Base-by-base conservation (phyloP, 1,140 invertebrate species). In the Bombus picipes region DNA sequence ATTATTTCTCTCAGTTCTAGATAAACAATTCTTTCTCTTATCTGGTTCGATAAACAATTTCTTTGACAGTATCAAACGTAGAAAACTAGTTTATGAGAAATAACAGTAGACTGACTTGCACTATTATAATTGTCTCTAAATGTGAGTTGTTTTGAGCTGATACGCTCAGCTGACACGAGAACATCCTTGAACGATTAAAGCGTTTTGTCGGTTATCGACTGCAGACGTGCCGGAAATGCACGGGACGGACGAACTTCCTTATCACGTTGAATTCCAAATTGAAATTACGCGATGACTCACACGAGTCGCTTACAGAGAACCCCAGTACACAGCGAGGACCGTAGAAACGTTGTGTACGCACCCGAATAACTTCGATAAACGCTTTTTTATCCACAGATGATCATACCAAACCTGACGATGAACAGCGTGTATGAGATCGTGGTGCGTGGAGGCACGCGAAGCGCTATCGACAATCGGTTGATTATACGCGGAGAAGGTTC, bases 341-440 rank as follows among this genome's bases (percentile, higher is more conserved):
- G 18, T 72, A 41, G 39, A 41, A 72, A 18, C 39, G 59, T n/a
- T n/a, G 59, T 39, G 15, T 3, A 43, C 39, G 71, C 71, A 22
- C 1, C 12, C 5, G n/a, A 43, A 32, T 34, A 41, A 57, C 10
- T 15, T 39, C 37, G n/a, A 83, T 65, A 43, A 82, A 65, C 25
- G 6, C 28, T 62, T 25, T 77, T 37, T 86, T 81, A 71, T 75
- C 96, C 96, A 47, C 95, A 98, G 97, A 96, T 97, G 93, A 95
- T 96, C 65, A 96, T 98, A 86, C 96, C 96, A 80, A 98, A 98
- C 93, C 95, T 98, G 79, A 97, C 97, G 74, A 96, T 96, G 86
- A 96, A 98, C 93, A 96, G 96, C 1, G 95, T 97, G 92, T 98
- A 98, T 93, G 97, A 98, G 94, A 96, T 98, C 39, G 96, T 96